phyloP scores from a whole-genome alignment of 2,888 invertebrate species.

The Cephus sareptanus region DNA sequence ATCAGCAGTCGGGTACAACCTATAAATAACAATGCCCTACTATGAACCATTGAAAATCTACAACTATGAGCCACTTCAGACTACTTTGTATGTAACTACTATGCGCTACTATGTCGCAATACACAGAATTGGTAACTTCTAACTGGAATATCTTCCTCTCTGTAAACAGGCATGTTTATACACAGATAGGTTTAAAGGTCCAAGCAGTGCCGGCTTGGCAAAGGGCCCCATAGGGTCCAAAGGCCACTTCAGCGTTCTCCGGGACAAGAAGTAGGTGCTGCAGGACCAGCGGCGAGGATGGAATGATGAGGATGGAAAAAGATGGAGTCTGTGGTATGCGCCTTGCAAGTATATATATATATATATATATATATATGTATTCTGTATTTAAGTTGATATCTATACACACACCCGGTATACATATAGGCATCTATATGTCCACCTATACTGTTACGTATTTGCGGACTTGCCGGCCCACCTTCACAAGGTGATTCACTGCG shows the following conservation, averaged over 20 bases:
- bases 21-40: not conserved
- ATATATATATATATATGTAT: constrained; percentile 24
- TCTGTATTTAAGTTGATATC: constrained; percentile 16
- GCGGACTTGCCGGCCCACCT: constrained; percentile 43
- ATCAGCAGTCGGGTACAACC: too few relatives aligned
- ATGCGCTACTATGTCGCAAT: not conserved
- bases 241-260: constrained; percentile 20
- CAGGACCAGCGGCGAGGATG: constrained; percentile 15
- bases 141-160: constrained; percentile 14
- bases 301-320: constrained; percentile 10
- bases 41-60: not conserved
- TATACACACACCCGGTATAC: constrained; percentile 30
- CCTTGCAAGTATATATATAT: constrained; percentile 10
- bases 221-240: constrained; percentile 23
- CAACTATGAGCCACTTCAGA: not conserved
- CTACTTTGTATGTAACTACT: not conserved
- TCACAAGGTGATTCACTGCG: constrained; percentile 58
- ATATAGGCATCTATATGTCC: not conserved
- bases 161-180: constrained; percentile 29
- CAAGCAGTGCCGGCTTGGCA: constrained; percentile 20
- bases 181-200: constrained; percentile 34
- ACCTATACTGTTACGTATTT: not conserved
- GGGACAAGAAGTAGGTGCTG: constrained; percentile 19
- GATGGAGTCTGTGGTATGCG: constrained; percentile 1
- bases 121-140: constrained; percentile 5